Evolutionary conservation across 1,140 invertebrate species (phyloP), one percentile per base, ranked within the genome.

Genomic region (Drosophila virilis): DNA sequence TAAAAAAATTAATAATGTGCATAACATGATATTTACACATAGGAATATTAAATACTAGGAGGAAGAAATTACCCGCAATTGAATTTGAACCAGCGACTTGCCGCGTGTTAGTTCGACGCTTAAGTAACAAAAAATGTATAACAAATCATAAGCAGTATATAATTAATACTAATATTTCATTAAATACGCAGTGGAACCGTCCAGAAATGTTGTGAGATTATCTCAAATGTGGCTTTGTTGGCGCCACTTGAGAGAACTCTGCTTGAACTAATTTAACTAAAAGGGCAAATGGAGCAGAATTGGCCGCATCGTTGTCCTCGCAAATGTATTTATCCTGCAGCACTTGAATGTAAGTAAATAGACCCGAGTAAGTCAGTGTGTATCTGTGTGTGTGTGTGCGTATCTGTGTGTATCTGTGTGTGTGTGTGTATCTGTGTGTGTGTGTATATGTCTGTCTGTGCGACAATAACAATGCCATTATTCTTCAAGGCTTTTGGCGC

Each of bases 401-500:
- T n/a, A n/a, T n/a, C n/a, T 65, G 8, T 28, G 33, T 65, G 10
- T 42, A 6, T 65, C 2, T 55, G 1, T 61, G 2, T 38, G 10
- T 64, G 13, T 65, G 8, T 28, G 33, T 65, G 10, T 42, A 6
- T 65, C 2, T 55, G 1, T 61, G 2, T 61, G 22, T 67, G 8
- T 58, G 33, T 60, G 8, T 35, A 15, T 35, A 4, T 40, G 32
- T 42, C 9, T 71, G 48, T 66, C 50, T 74, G 55, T 74, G 65
- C 68, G 71, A 61, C 71, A 74, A 74, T 74, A 74, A 74, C 71
- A 69, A 74, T 69, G 57, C 65, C 65, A 67, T 77, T 74, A 66
- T 77, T 77, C 74, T 72, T 77, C 62, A 55, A 75, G 69, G 69
- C 74, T 77, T 66, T 77, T 69, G 66, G 65, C 50, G 37, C 71